Evolutionary conservation across 1,140 invertebrate genomes (phyloP).

Genomic region (Whitmania pigra): DNA sequence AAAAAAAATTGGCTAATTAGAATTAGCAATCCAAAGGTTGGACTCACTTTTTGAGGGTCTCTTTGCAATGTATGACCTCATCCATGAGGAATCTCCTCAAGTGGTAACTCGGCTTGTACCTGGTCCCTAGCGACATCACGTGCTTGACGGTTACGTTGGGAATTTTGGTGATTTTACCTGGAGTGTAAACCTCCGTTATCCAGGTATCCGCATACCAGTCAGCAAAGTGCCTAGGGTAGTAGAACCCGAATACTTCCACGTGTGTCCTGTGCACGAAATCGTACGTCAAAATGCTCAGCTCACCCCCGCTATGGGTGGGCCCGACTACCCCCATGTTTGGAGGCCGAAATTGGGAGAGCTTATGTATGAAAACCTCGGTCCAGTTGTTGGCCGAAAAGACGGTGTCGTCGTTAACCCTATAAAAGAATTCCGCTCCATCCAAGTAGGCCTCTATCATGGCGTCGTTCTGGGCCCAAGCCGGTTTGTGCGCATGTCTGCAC

Average conservation of each 20-base stretch:
- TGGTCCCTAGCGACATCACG: background rate
- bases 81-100: background rate
- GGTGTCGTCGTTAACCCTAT: slow-evolving; percentile 16
- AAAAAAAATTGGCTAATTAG: no score
- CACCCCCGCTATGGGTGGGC: slow-evolving; percentile 11
- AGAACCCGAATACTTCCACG: slow-evolving; percentile 13
- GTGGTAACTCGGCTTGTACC: background rate
- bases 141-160: background rate
- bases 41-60: background rate
- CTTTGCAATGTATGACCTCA: background rate
- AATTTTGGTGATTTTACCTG: background rate
- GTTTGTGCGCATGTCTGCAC: slow-evolving; percentile 8
- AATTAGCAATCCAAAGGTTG: no score
- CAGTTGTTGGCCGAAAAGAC: slow-evolving; percentile 3
- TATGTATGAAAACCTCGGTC: background rate
- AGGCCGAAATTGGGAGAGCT: background rate
- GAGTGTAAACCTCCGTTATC: slow-evolving; percentile 12
- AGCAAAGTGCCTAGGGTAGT: slow-evolving; percentile 8
- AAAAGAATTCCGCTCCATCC: slow-evolving; percentile 13
- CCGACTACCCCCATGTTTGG: slow-evolving; percentile 11
- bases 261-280: slow-evolving; percentile 18
- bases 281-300: slow-evolving; percentile 14
- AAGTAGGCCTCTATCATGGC: slow-evolving; percentile 19
- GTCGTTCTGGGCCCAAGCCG: slow-evolving; percentile 19
- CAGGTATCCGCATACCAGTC: slow-evolving; percentile 15